These are phyloP conservation scores for Cheilosia soror DNA, from an alignment of 2,888 invertebrate species.

Conservation along the genomic window DNA sequence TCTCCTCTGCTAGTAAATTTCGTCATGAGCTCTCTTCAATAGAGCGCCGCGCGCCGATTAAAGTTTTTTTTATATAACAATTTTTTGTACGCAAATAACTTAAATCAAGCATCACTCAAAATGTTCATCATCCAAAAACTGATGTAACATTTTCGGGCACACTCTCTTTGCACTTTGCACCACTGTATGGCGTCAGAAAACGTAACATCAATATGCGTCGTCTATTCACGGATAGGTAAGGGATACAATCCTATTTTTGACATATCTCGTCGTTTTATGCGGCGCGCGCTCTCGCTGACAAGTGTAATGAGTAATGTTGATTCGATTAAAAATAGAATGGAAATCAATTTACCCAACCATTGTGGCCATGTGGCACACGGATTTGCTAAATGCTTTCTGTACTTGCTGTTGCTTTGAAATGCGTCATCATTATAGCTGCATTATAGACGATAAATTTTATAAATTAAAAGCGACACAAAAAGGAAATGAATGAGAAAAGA, in stretches of 20 bases:
- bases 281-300: constrained; percentile 48
- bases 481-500: constrained; percentile 6
- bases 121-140: too few relatives aligned
- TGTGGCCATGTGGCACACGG: constrained; percentile 58
- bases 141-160: too few relatives aligned
- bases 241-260: constrained; percentile 53
- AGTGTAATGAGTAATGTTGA: constrained; percentile 66
- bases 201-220: constrained; percentile 16
- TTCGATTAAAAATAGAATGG: constrained; percentile 69
- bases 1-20: too few relatives aligned
- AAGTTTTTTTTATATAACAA: too few relatives aligned
- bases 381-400: constrained; percentile 4
- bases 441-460: background rate
- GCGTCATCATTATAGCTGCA: constrained; percentile 31
- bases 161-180: background rate
- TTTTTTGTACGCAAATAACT: too few relatives aligned
- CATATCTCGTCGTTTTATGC: constrained; percentile 6
- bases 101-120: too few relatives aligned
- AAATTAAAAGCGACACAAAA: constrained; percentile 28
- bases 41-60: too few relatives aligned
- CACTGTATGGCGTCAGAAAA: constrained; percentile 24
- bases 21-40: too few relatives aligned
- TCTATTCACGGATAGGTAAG: constrained; percentile 26
- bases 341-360: constrained; percentile 62
- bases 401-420: constrained; percentile 20